Evolutionary conservation across 2,113 vertebrate species (phyloP), one percentile per base, ranked within the genome.

Genomic region (Sylvilagus bachmani): DNA sequence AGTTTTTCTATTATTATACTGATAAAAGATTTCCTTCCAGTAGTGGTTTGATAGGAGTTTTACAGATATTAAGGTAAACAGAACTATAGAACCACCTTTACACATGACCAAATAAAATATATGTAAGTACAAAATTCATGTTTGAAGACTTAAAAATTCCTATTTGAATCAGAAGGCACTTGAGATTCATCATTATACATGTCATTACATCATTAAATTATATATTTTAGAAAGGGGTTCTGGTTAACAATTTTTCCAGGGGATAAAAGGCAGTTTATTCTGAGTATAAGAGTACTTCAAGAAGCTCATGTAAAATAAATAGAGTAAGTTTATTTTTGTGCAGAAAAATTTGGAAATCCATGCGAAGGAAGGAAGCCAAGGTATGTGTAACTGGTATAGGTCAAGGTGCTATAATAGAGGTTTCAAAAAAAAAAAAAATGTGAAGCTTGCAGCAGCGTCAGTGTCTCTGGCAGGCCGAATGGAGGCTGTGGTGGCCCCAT

Each of bases 91-190:
- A 66, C 31, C 21, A 53, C 31, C 25, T 73, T 90, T 84, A 22
- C 44, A 69, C 31, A 61, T 91, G 21, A 84, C 7, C 49, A 38
- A 83, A 71, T 92, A 86, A 77, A 83, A 51, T 77, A 49, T 8
- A 77, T 71, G 70, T 36, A 80, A 80, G 69, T 36, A 33, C 49
- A 55, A 75, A 94, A 87, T 58, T 82, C 90, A 38, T 58, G 10
- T 44, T 87, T 21, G 44, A 90, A 82, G 24, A 51, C 38, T 83
- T n/a, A 36, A 27, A 86, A 69, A 67, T 80, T 89, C 10, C 27
- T 10, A 55, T 44, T 70, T 86, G 51, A 70, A 70, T 84, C 19
- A 80, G 19, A 75, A 64, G 13, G 2, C 19, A 19, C 12, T 80
- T 70, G 85, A 64, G 51, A 92, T 67, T 64, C 38, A 64, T 64